Percentiles rank a stretch among this genome's conserved stretches.
phyloP scores from a whole-genome alignment of 2,888 invertebrate species.

The Hymenopus coronatus region DNA sequence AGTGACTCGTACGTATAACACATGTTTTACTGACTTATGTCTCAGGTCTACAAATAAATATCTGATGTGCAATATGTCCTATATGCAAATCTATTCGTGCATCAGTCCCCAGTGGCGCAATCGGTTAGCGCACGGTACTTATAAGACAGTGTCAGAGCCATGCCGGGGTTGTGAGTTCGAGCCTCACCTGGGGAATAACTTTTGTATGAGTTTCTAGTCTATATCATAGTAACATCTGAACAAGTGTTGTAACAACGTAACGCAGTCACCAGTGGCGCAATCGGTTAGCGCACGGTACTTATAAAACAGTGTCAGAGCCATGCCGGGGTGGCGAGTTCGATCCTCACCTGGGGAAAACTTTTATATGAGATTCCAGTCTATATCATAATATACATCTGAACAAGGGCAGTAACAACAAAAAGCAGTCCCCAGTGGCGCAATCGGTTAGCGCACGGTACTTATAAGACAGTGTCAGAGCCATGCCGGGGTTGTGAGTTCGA shows the following conservation, averaged over 20 bases:
- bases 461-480: slow-evolving; percentile 59
- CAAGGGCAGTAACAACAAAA: too few species aligned
- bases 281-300: slow-evolving; percentile 8
- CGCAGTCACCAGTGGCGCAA: slow-evolving; percentile 33
- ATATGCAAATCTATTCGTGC: too few species aligned
- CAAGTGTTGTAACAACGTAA: too few species aligned
- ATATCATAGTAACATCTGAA: too few species aligned
- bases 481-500: slow-evolving; percentile 99
- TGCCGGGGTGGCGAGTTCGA: slow-evolving; percentile 99
- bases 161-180: slow-evolving; percentile 99
- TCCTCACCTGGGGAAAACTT: slow-evolving; percentile 80
- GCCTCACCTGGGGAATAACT: slow-evolving; percentile 87
- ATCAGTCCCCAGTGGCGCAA: slow-evolving; percentile 34
- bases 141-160: slow-evolving; percentile 59
- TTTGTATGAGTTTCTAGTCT: too few species aligned
- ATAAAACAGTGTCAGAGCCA: slow-evolving; percentile 59
- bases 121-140: slow-evolving; percentile 36
- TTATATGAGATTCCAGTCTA: too few species aligned
- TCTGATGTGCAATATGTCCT: too few species aligned
- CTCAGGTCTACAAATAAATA: too few species aligned
- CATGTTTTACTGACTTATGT: too few species aligned
- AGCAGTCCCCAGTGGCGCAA: slow-evolving; percentile 33
- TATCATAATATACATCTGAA: too few species aligned
- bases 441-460: slow-evolving; percentile 36
- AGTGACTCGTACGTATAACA: too few species aligned